A percentile compares a stretch with the other conserved stretches of the same genome.
Evolutionary conservation across 2,113 vertebrate genomes (phyloP).

Genomic region (Apteryx owenii): DNA sequence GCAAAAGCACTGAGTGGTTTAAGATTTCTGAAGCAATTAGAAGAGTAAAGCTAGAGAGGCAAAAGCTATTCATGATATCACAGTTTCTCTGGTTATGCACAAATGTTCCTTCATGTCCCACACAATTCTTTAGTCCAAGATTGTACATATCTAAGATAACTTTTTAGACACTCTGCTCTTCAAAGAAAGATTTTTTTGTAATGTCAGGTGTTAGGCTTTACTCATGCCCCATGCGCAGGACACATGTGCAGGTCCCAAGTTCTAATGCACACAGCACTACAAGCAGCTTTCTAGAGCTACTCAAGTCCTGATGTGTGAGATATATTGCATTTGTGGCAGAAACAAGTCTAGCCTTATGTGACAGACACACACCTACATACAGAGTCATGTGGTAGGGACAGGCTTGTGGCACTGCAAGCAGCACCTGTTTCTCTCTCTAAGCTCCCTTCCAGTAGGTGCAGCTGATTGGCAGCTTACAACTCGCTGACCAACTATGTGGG

Average conservation of each 20-base stretch:
- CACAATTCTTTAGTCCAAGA: background rate
- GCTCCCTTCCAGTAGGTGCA: constrained; percentile 7
- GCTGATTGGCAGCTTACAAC: background rate
- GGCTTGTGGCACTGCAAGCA: background rate
- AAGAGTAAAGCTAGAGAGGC: background rate
- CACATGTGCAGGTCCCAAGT: background rate
- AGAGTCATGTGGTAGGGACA: background rate
- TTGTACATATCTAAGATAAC: background rate
- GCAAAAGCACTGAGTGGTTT: background rate
- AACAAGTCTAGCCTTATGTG: background rate
- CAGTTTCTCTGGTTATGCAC: background rate
- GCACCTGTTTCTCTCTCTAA: background rate
- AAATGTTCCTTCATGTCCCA: background rate
- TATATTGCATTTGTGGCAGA: background rate
- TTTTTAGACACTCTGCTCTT: background rate
- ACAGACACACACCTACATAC: background rate
- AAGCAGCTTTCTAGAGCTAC: background rate
- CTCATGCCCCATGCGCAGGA: background rate
- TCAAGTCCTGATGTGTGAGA: background rate
- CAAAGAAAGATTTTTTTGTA: background rate
- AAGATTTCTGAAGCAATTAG: constrained; percentile 4
- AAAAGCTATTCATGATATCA: background rate
- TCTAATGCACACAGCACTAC: background rate
- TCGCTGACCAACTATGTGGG: background rate
- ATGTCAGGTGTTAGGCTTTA: background rate